phyloP scores from a whole-genome alignment of 2,797 vertebrate genomes.

The Gymnoscopelus braueri region DNA sequence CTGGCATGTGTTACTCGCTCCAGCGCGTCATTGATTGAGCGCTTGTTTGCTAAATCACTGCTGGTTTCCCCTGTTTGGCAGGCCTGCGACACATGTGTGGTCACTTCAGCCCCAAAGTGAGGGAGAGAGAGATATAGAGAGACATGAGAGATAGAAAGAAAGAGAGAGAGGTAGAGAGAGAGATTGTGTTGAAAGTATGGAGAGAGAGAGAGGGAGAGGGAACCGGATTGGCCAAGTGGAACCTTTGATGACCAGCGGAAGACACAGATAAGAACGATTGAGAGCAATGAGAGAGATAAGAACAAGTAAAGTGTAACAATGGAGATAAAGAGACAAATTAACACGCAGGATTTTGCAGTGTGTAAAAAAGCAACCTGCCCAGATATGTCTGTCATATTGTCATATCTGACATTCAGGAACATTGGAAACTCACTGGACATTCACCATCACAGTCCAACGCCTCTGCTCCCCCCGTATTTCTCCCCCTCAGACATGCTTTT shows the following conservation, averaged over 20 bases:
- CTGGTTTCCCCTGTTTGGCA: constrained; percentile 86
- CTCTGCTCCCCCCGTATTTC: constrained; percentile 34
- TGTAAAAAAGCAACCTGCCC: background rate
- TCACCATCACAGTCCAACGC: constrained; percentile 60
- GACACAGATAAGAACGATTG: constrained; percentile 32
- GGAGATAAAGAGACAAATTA: constrained; percentile 3
- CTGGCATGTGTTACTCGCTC: constrained; percentile 92
- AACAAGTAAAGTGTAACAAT: constrained; percentile 12
- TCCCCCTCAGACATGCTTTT: constrained; percentile 80
- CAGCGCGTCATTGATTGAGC: constrained; percentile 93
- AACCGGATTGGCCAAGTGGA: constrained; percentile 20
- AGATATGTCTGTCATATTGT: constrained; percentile 12
- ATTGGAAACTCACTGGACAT: constrained; percentile 67
- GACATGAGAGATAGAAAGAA: constrained; percentile 3
- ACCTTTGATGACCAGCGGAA: background rate
- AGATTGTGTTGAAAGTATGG: constrained; percentile 19
- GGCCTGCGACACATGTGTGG: constrained; percentile 83
- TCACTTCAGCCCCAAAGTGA: constrained; percentile 66
- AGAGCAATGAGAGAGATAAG: constrained; percentile 4
- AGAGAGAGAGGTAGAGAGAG: constrained; percentile 23
- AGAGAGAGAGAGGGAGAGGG: constrained; percentile 4
- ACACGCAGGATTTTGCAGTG: background rate
- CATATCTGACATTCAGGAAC: constrained; percentile 51
- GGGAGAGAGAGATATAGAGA: constrained; percentile 20
- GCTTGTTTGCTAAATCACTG: constrained; percentile 95